Conservation (phyloP, 2,888 invertebrate species). For the Corythucha ciliata region DNA sequence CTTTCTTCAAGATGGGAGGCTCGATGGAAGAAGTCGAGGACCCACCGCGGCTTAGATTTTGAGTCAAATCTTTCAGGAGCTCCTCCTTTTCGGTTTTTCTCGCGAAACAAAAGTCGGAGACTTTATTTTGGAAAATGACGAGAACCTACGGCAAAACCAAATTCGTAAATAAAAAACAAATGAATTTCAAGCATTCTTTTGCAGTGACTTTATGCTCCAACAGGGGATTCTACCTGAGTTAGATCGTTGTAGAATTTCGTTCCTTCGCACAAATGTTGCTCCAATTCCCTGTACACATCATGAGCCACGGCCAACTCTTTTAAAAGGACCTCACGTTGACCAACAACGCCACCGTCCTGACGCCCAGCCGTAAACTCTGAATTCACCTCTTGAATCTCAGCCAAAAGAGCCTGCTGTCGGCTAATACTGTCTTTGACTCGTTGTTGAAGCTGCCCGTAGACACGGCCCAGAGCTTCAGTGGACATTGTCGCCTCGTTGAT, state of each 20-base stretch:
- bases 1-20: constrained; percentile 31
- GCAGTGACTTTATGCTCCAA: too few relatives aligned
- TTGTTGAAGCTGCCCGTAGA: constrained; percentile 66
- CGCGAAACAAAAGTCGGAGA: constrained; percentile 96
- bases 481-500: constrained; percentile 68
- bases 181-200: not conserved
- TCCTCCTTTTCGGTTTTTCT: constrained; percentile 99
- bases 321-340: constrained; percentile 65
- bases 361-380: constrained; percentile 52
- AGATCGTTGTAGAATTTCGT: constrained; percentile 91
- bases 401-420: constrained; percentile 59
- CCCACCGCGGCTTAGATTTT: constrained; percentile 59
- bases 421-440: constrained; percentile 66
- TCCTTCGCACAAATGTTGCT: constrained; percentile 87
- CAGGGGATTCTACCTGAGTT: constrained; percentile 52
- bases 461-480: constrained; percentile 59
- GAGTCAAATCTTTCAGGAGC: constrained; percentile 84
- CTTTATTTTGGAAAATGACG: constrained; percentile 92
- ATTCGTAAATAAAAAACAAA: not conserved
- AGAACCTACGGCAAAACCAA: constrained; percentile 47
- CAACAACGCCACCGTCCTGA: constrained; percentile 53
- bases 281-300: constrained; percentile 85
- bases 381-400: constrained; percentile 52
- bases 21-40: constrained; percentile 41
- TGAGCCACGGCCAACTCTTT: constrained; percentile 80